Evolutionary conservation across 2,797 vertebrate genomes (phyloP).

Genomic region (Amazona ochrocephala): DNA sequence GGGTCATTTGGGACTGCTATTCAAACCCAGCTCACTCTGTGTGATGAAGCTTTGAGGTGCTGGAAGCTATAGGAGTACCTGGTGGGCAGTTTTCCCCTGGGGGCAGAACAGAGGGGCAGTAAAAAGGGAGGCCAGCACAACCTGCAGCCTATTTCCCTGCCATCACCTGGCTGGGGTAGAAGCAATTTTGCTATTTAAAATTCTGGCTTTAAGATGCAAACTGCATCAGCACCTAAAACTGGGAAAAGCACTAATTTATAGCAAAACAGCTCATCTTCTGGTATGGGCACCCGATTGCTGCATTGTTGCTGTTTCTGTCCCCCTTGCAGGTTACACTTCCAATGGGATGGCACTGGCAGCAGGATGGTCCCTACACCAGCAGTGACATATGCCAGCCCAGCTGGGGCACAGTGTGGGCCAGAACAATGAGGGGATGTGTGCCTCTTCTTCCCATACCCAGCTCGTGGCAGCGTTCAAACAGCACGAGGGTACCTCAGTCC

Average conservation of each 20-base stretch:
- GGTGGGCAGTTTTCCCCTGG: not conserved
- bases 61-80: not conserved
- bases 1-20: not conserved
- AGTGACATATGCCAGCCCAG: not conserved
- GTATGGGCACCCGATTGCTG: too few relatives aligned
- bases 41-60: not conserved
- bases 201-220: not conserved
- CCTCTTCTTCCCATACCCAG: not conserved
- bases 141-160: not conserved
- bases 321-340: not conserved
- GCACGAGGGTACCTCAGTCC: fast-evolving
- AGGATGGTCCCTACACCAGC: fast-evolving
- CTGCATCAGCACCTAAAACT: not conserved
- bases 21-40: not conserved
- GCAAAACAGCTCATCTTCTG: not conserved
- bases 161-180: not conserved
- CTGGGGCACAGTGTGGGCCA: fast-evolving
- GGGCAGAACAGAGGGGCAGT: not conserved
- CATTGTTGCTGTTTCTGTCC: not conserved
- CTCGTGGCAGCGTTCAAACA: not conserved
- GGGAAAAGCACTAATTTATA: not conserved
- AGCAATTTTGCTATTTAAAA: not conserved
- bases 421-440: not conserved
- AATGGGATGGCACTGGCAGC: fast-evolving
- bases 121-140: not conserved